Conservation (phyloP, 2,797 vertebrate species). For the Sebastes steindachneri region DNA sequence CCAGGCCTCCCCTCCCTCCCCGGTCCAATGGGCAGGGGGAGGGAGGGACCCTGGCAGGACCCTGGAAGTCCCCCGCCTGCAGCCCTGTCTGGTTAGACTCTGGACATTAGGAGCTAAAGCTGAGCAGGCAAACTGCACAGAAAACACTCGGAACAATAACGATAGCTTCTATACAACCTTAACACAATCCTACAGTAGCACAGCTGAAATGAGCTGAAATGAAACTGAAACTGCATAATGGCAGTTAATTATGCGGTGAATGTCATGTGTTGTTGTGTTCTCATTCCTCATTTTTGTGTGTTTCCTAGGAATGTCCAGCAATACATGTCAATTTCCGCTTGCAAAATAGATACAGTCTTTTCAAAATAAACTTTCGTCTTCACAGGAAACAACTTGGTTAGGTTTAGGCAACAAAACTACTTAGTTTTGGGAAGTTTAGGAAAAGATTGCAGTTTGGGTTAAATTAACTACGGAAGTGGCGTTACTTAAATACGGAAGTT, state of each 20-base stretch:
- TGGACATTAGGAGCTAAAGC: not conserved
- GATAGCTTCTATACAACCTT: not conserved
- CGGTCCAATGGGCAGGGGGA: slow-evolving; percentile 11
- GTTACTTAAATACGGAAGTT: too few relatives aligned
- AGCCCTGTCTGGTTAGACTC: slow-evolving; percentile 33
- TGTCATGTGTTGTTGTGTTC: not conserved
- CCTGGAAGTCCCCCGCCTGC: slow-evolving; percentile 35
- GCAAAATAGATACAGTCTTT: too few relatives aligned
- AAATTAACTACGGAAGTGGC: too few relatives aligned
- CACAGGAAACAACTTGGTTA: too few relatives aligned
- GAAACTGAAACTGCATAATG: not conserved
- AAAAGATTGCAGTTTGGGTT: too few relatives aligned
- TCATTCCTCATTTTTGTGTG: not conserved
- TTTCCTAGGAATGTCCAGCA: too few relatives aligned
- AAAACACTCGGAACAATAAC: not conserved
- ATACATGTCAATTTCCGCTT: too few relatives aligned
- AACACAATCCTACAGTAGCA: not conserved
- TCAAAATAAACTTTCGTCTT: too few relatives aligned
- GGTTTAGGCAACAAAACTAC: too few relatives aligned
- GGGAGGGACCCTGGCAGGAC: slow-evolving; percentile 24
- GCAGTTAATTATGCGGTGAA: not conserved
- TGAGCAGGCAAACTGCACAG: not conserved
- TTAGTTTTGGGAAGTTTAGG: too few relatives aligned
- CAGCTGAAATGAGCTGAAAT: not conserved
- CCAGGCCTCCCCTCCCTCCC: slow-evolving; percentile 39